Conservation (phyloP, 1,140 invertebrate genomes). For the Ylistrum balloti region DNA sequence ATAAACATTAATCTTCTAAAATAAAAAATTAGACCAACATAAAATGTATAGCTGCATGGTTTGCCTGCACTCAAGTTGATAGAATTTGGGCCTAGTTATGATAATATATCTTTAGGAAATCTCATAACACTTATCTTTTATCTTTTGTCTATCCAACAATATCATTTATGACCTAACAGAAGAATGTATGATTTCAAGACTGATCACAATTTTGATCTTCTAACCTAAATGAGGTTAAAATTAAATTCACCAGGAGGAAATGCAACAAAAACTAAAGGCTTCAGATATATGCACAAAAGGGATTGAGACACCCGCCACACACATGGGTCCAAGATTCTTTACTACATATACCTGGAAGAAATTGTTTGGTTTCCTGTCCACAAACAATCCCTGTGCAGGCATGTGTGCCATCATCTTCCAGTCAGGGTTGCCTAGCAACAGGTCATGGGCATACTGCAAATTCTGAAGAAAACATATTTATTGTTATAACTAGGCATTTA, state of each 20-base stretch:
- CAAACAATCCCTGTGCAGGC: constrained; percentile 89
- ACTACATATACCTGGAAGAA: constrained; percentile 91
- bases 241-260: no score
- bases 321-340: no score
- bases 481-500: neutral
- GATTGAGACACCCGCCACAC: no score
- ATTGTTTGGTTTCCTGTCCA: constrained; percentile 91
- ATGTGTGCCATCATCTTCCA: constrained; percentile 83
- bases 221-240: no score
- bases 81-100: neutral
- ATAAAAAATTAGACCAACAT: neutral
- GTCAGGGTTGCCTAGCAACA: constrained; percentile 77
- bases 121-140: neutral
- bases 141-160: no score
- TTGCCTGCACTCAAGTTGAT: neutral
- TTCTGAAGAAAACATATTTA: constrained; percentile 71
- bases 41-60: neutral
- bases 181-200: no score
- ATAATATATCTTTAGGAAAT: neutral
- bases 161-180: neutral
- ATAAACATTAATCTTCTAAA: neutral
- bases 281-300: no score
- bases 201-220: no score
- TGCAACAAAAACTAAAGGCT: neutral
- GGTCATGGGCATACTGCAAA: constrained; percentile 75